Conservation (phyloP, 23 tunicate species). For the Ciona savignyi region DNA sequence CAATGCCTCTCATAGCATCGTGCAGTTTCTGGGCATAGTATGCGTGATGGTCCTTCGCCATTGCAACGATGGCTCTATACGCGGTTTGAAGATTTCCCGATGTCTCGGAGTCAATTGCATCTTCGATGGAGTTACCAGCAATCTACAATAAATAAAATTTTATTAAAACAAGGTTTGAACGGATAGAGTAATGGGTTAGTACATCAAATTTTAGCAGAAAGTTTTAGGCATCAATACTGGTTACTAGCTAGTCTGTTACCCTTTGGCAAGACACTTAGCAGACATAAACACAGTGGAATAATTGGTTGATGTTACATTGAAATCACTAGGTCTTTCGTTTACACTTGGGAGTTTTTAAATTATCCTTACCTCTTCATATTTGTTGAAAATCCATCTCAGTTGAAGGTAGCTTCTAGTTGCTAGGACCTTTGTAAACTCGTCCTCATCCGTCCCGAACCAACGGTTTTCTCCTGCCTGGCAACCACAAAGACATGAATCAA, state of each 20-base stretch:
- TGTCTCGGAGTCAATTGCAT: constrained; percentile 78
- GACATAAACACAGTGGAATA: no score
- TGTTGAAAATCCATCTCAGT: constrained; percentile 59
- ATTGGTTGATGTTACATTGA: no score
- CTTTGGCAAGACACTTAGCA: no score
- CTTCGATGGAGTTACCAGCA: constrained; percentile 80
- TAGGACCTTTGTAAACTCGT: constrained; percentile 74
- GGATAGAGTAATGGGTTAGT: no score
- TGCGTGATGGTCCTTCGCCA: constrained; percentile 49
- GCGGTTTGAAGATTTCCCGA: constrained; percentile 80
- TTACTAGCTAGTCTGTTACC: no score
- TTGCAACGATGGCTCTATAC: constrained; percentile 57
- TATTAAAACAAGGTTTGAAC: no score
- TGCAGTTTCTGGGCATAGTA: constrained; percentile 86
- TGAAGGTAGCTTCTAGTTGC: constrained; percentile 80
- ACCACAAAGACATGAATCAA: no score
- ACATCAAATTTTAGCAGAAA: no score
- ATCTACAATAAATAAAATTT: constrained; percentile 23
- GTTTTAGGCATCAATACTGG: no score
- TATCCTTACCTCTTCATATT: constrained; percentile 62
- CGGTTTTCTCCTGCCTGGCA: constrained; percentile 94
- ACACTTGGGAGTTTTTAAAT: no score
- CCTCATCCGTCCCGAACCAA: constrained; percentile 96
- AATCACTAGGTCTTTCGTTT: no score
- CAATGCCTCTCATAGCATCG: constrained; percentile 71